These are phyloP conservation scores for Xenopus borealis DNA, from an alignment of 2,113 vertebrate genomes.

Conservation along the genomic window DNA sequence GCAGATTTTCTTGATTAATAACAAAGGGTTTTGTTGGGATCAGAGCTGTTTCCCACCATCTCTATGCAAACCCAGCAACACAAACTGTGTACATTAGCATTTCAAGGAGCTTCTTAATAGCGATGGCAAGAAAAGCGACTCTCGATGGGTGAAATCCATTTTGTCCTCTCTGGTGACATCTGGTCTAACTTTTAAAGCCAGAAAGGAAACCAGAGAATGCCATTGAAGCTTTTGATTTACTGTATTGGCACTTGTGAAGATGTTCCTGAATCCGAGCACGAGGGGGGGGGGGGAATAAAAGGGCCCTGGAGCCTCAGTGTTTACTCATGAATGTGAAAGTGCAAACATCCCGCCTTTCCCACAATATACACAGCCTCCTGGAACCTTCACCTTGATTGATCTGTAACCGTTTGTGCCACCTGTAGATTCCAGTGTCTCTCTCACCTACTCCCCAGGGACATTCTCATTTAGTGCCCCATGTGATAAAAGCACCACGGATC, in stretches of 20 bases:
- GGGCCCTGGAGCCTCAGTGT: conserved; percentile 59
- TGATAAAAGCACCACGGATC: no score
- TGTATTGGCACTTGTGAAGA: conserved; percentile 73
- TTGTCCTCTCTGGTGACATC: conserved; percentile 90
- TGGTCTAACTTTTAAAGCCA: conserved; percentile 92
- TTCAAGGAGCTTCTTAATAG: conserved; percentile 89
- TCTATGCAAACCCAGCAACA: conserved; percentile 81
- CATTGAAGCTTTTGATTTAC: conserved; percentile 88
- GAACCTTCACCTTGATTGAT: conserved; percentile 3
- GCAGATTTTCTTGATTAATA: conserved; percentile 77
- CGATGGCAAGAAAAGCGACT: conserved; percentile 84
- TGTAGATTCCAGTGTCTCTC: not conserved
- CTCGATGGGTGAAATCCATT: conserved; percentile 83
- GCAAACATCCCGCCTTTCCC: conserved; percentile 55
- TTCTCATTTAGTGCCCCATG: no score
- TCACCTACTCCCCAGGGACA: not conserved
- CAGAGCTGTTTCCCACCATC: conserved; percentile 83
- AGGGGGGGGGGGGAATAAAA: conserved; percentile 39
- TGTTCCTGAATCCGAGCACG: conserved; percentile 50
- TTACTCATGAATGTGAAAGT: conserved; percentile 56
- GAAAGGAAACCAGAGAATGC: conserved; percentile 87
- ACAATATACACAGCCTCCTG: conserved; percentile 33
- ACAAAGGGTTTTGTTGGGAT: conserved; percentile 83
- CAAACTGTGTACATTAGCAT: conserved; percentile 87
- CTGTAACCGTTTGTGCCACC: not conserved